phyloP scores from a whole-genome alignment of 1,140 invertebrate genomes.

The Apis mellifera region Amel_HAv3.1 CM009931.2:2824501-2825000 shows the following conservation, averaged over 20 bases:
- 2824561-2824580: constrained; percentile 53
- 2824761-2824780: constrained; percentile 17
- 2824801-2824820: constrained; percentile 78
- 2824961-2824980: too few relatives aligned
- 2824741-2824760: background rate
- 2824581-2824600: constrained; percentile 55
- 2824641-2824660: constrained; percentile 14
- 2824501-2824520: constrained; percentile 9
- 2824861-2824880: constrained; percentile 76
- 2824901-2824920: background rate
- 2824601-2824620: constrained; percentile 54
- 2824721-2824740: background rate
- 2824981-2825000: constrained; percentile 43
- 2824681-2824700: background rate
- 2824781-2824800: constrained; percentile 53
- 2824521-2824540: constrained; percentile 44
- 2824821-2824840: constrained; percentile 80
- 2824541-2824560: constrained; percentile 15
- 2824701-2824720: background rate
- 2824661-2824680: constrained; percentile 19
- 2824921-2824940: background rate
- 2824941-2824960: background rate
- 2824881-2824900: constrained; percentile 39
- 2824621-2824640: constrained; percentile 30
- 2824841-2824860: constrained; percentile 80